Evolutionary conservation across 2,797 vertebrate species (phyloP).

Genomic region (Microctenopoma steveboyesi): DNA sequence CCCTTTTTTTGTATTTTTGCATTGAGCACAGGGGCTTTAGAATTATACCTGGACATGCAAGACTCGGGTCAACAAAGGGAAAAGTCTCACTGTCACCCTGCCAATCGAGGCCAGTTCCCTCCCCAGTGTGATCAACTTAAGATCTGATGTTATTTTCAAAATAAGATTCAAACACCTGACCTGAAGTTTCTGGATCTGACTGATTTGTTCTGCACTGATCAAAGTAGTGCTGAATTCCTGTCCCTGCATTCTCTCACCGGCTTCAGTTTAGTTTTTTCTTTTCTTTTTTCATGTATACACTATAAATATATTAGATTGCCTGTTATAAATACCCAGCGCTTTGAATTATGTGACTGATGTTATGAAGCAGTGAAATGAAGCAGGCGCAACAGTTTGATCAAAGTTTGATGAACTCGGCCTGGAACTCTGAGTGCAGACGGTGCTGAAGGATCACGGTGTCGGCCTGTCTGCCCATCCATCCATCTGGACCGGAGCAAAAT

Average conservation of each 20-base stretch:
- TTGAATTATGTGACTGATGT: no score
- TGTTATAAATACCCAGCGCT: no score
- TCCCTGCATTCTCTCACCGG: no score
- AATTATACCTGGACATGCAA: conserved; percentile 34
- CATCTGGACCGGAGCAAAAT: conserved; percentile 1
- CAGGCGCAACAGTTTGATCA: neutral
- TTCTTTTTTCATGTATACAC: no score
- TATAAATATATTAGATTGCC: neutral
- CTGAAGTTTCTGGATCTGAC: no score
- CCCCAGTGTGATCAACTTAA: neutral
- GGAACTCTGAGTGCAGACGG: neutral
- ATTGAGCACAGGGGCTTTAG: conserved; percentile 38
- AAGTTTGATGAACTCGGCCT: neutral
- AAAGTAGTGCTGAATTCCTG: no score
- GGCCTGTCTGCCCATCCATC: neutral
- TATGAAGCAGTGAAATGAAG: no score
- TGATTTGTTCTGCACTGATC: no score
- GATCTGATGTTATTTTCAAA: neutral
- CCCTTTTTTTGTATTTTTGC: conserved; percentile 45
- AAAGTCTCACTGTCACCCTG: conserved; percentile 1
- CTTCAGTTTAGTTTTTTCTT: no score
- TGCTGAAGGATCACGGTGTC: neutral
- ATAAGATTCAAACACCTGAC: no score
- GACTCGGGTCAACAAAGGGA: conserved; percentile 39
- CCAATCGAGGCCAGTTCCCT: neutral